Evolutionary conservation across 2,797 vertebrate genomes (phyloP).

Genomic region (Emys orbicularis): DNA sequence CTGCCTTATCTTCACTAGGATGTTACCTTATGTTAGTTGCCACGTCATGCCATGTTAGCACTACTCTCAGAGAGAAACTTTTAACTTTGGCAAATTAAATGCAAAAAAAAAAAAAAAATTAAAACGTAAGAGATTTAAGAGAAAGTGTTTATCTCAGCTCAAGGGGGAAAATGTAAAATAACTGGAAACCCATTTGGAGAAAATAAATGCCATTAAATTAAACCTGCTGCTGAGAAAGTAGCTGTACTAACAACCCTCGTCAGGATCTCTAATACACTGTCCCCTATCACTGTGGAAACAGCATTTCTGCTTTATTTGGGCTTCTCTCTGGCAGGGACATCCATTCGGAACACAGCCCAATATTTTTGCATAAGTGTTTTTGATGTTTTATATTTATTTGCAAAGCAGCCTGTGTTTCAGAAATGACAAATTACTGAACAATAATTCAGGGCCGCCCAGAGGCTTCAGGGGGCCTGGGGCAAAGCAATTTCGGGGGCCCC

Average conservation of each 20-base stretch:
- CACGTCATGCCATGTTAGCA: neutral
- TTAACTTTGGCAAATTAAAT: constrained; percentile 12
- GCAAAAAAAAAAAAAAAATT: neutral
- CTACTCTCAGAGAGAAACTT: neutral
- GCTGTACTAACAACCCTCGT: neutral
- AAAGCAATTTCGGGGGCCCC: no score
- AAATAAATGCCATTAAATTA: constrained; percentile 25
- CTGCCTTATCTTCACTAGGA: neutral
- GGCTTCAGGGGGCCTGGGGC: no score
- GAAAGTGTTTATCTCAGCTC: neutral
- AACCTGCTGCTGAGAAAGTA: neutral
- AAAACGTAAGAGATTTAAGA: neutral
- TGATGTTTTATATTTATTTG: constrained; percentile 26
- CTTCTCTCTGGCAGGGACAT: neutral
- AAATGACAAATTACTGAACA: constrained; percentile 6
- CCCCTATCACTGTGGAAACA: neutral
- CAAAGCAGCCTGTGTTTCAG: neutral
- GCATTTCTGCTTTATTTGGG: neutral
- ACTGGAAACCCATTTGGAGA: neutral
- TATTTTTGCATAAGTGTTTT: constrained; percentile 10
- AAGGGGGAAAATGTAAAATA: neutral
- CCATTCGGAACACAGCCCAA: neutral
- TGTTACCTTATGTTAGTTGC: neutral
- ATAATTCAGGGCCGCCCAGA: neutral
- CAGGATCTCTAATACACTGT: neutral